phyloP scores from a whole-genome alignment of 2,888 invertebrate genomes.

The Protophormia terraenovae region DNA sequence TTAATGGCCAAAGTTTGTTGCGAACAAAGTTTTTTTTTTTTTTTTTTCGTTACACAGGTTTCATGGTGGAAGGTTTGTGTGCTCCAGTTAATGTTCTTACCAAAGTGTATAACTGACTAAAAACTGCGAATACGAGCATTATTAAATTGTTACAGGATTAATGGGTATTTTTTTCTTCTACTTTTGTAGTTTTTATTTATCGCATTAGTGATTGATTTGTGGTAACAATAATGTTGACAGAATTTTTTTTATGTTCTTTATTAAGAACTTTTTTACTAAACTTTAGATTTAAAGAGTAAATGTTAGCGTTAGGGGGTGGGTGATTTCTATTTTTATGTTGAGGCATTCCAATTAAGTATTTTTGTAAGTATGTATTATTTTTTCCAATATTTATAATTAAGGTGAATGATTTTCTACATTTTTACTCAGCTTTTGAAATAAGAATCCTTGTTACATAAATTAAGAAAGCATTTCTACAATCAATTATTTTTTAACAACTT shows the following conservation, averaged over 20 bases:
- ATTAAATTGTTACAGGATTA: conserved; percentile 60
- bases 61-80: conserved; percentile 25
- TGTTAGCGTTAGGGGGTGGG: background rate
- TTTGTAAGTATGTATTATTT: too few relatives aligned
- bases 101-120: background rate
- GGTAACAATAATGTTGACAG: conserved; percentile 21
- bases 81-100: conserved; percentile 26
- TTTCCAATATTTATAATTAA: too few relatives aligned
- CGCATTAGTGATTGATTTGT: conserved; percentile 53
- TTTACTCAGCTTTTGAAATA: too few relatives aligned
- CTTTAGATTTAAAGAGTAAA: background rate
- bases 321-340: too few relatives aligned
- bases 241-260: background rate
- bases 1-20: conserved; percentile 61
- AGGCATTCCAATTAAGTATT: too few relatives aligned
- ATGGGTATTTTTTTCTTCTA: background rate
- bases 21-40: conserved; percentile 14
- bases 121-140: background rate
- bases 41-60: conserved; percentile 7
- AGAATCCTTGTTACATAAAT: too few relatives aligned
- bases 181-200: background rate
- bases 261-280: background rate
- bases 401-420: too few relatives aligned
- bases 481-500: too few relatives aligned
- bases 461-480: too few relatives aligned